Evolutionary conservation across 1,140 invertebrate genomes (phyloP).

Genomic region (Microplitis demolitor): DNA sequence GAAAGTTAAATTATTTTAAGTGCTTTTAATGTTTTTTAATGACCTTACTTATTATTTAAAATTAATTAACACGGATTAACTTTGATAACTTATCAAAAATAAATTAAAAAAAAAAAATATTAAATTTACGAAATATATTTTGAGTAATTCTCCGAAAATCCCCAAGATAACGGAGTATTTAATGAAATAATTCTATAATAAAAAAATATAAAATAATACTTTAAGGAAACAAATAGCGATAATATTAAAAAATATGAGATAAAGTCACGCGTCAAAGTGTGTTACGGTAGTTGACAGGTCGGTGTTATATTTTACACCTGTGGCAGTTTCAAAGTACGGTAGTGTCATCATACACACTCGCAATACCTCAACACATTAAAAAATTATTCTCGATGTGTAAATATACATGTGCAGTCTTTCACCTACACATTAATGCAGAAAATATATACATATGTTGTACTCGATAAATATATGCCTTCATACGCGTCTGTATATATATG

Average conservation of each 20-base stretch:
- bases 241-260: neutral
- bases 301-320: constrained; percentile 61
- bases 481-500: neutral
- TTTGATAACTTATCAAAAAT: too few relatives aligned
- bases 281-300: constrained; percentile 58
- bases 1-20: too few relatives aligned
- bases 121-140: neutral
- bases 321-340: constrained; percentile 40
- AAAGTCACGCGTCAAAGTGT: constrained; percentile 50
- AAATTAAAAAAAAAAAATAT: neutral
- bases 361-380: neutral
- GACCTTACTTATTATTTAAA: too few relatives aligned
- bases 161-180: too few relatives aligned
- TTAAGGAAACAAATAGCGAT: constrained; percentile 1
- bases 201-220: constrained; percentile 4
- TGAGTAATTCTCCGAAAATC: too few relatives aligned
- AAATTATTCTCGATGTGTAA: neutral
- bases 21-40: too few relatives aligned
- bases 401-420: neutral
- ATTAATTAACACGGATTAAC: too few relatives aligned
- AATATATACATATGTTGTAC: neutral
- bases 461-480: neutral
- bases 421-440: too few relatives aligned
- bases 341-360: constrained; percentile 18
- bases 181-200: neutral